Base-by-base conservation (phyloP, 2,113 vertebrate genomes). In the Sphyrna mokarran region DNA sequence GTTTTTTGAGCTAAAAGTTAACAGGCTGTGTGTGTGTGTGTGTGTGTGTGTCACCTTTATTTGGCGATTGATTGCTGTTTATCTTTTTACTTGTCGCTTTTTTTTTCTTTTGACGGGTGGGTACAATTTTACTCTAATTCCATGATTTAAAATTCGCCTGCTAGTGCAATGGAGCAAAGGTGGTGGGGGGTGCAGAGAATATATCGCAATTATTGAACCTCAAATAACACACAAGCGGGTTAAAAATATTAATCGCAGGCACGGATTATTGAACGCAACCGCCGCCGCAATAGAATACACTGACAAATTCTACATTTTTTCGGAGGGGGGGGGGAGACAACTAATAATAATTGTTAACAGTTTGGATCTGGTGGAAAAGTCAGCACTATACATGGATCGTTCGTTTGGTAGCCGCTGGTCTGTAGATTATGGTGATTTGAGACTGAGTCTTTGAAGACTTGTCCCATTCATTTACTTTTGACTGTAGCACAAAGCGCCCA, bases 351-450 rank as follows among this genome's bases (percentile, higher is more conserved):
- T 72, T 54, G 23, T 72, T 70, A 72, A 95, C 94, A 48, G 43
- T 70, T 95, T 54, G 43, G 40, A 95, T 29, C 54, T 54, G 37
- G 23, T 8, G 40, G 23, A 54, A 91, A 95, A 95, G 94, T 95
- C 69, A 93, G 61, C 13, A 72, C 93, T 72, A 72, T 72, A 95
- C 26, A 95, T 22, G 66, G 72, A 76, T 72, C 94, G 72, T 72
- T 95, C 94, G 94, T 95, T 76, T 72, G 94, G 40, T 69, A 54
- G 94, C 40, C 54, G 23, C 69, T 72, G 11, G 68, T 95, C 94
- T 95, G 94, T 95, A 95, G 94, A 95, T 95, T 95, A 95, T 95
- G 94, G 94, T 95, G 94, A 95, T 95, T 95, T 95, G 33, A 26
- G 23, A 40, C 69, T 72, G 16, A 76, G 68, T 76, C 94, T 95